phyloP scores from a whole-genome alignment of 2,888 invertebrate genomes.

The Andrena dorsata region DNA sequence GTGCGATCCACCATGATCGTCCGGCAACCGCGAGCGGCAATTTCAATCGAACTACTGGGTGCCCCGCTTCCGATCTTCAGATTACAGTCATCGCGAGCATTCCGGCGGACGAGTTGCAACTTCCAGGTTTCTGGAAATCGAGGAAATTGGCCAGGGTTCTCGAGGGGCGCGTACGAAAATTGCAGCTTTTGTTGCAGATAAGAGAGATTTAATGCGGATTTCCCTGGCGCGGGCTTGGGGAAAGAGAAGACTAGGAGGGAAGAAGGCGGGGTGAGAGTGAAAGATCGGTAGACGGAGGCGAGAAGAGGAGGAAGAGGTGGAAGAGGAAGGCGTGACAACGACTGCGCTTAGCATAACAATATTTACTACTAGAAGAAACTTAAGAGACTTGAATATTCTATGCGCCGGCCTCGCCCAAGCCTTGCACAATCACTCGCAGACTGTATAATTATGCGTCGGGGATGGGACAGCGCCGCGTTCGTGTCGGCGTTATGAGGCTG shows the following conservation, averaged over 20 bases:
- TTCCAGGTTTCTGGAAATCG: not conserved
- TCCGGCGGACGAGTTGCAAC: not conserved
- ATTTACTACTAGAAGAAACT: slow-evolving; percentile 76
- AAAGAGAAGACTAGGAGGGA: not conserved
- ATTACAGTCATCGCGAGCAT: slow-evolving; percentile 16
- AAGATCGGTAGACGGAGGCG: slow-evolving; percentile 17
- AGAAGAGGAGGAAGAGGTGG: not conserved
- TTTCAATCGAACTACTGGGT: slow-evolving; percentile 6
- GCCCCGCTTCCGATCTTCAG: not conserved
- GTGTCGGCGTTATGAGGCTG: slow-evolving; percentile 15
- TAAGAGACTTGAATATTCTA: slow-evolving; percentile 75
- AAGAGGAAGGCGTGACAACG: slow-evolving; percentile 74
- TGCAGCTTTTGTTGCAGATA: too few relatives aligned
- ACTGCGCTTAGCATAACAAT: slow-evolving; percentile 77
- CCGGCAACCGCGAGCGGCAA: not conserved
- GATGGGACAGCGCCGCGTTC: slow-evolving; percentile 62
- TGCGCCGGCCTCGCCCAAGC: slow-evolving; percentile 75
- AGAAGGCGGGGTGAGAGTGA: not conserved
- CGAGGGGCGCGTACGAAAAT: too few relatives aligned
- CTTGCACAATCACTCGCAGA: slow-evolving; percentile 66
- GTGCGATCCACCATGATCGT: not conserved
- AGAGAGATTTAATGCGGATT: too few relatives aligned
- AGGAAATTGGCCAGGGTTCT: too few relatives aligned
- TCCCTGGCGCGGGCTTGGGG: not conserved
- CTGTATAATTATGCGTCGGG: slow-evolving; percentile 67